Conservation (phyloP, 2,888 invertebrate genomes). For the Tineola bisselliella region DNA sequence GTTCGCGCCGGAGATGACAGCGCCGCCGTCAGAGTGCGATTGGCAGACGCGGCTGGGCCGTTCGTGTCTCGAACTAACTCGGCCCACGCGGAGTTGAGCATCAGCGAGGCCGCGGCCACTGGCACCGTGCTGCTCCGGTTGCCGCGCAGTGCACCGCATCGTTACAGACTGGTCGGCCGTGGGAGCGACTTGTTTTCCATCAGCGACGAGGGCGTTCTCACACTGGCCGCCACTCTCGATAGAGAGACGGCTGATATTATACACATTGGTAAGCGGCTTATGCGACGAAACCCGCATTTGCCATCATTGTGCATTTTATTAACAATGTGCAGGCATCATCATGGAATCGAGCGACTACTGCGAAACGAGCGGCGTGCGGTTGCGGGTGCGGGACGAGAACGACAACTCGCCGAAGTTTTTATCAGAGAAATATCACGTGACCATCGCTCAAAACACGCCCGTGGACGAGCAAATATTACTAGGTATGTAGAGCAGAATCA, state of each 20-base stretch:
- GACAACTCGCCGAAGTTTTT: slow-evolving; percentile 90
- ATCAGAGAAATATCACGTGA: slow-evolving; percentile 80
- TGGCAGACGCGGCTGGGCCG: slow-evolving; percentile 88
- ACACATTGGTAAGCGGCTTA: slow-evolving; percentile 35
- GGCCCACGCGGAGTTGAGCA: slow-evolving; percentile 64
- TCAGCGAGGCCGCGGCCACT: slow-evolving; percentile 82
- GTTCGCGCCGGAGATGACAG: slow-evolving; percentile 70
- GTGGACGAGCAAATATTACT: slow-evolving; percentile 80
- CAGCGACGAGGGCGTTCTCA: slow-evolving; percentile 78
- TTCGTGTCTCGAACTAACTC: slow-evolving; percentile 59
- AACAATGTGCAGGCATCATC: slow-evolving; percentile 51
- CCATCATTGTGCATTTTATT: too few species aligned
- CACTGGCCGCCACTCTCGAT: slow-evolving; percentile 77
- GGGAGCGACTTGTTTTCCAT: slow-evolving; percentile 73
- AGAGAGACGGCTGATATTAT: slow-evolving; percentile 78
- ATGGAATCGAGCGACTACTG: slow-evolving; percentile 78
- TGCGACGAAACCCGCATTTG: too few species aligned
- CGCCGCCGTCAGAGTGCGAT: slow-evolving; percentile 67
- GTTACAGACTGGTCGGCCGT: slow-evolving; percentile 26
- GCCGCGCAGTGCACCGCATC: slow-evolving; percentile 5
- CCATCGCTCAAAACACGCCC: slow-evolving; percentile 84
- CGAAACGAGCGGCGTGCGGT: slow-evolving; percentile 74
- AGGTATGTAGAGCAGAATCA: slow-evolving; percentile 56
- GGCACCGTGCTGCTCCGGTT: slow-evolving; percentile 42
- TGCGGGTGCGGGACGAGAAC: slow-evolving; percentile 89